A percentile compares a stretch with the other conserved stretches of the same genome.
phyloP scores from a whole-genome alignment of 2,797 vertebrate species.

The Sebastes ruberrimus region DNA sequence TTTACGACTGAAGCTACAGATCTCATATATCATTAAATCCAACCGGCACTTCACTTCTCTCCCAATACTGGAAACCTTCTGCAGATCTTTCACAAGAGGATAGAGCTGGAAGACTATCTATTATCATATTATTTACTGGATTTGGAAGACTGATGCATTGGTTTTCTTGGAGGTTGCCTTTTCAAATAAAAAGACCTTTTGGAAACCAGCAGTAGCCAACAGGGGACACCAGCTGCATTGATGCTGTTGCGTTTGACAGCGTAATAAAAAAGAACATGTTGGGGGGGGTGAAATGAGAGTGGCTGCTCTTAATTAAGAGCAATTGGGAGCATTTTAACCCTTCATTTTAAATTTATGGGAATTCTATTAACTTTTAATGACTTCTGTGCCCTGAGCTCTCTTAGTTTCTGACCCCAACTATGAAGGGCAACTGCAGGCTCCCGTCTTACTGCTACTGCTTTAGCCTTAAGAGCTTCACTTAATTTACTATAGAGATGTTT shows the following conservation, averaged over 20 bases:
- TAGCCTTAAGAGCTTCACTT: neutral
- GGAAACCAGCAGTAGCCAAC: neutral
- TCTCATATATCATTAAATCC: neutral
- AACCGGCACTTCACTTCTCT: neutral
- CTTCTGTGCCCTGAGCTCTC: neutral
- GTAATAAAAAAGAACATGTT: neutral
- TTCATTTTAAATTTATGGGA: constrained; percentile 18
- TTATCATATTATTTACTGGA: no score
- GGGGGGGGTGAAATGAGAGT: neutral
- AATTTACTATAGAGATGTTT: neutral
- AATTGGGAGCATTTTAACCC: constrained; percentile 16
- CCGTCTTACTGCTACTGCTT: neutral
- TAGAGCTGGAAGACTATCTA: neutral
- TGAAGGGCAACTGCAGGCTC: neutral
- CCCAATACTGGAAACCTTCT: neutral
- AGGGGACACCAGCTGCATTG: neutral
- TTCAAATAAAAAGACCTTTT: neutral
- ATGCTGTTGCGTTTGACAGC: neutral
- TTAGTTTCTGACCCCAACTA: neutral
- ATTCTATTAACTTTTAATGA: constrained; percentile 27
- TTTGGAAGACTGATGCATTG: neutral
- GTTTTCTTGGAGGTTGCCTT: neutral
- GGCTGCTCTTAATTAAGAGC: constrained; percentile 1
- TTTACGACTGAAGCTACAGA: neutral
- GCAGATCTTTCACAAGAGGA: neutral